Conservation (phyloP, 2,113 vertebrate genomes). For the Ceyx cyanopectus region DNA sequence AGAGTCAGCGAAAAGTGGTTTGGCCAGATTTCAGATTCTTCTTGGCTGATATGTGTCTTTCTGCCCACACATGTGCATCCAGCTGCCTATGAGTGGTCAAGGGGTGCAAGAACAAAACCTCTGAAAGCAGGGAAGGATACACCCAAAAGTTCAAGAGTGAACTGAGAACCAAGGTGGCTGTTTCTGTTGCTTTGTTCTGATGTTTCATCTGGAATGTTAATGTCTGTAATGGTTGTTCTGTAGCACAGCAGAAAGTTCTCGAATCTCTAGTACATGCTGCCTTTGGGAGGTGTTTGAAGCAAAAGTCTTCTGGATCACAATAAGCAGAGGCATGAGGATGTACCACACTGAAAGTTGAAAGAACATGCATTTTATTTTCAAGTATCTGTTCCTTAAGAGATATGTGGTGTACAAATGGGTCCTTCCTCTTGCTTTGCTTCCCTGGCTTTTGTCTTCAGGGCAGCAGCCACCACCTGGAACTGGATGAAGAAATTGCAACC, state of each 20-base stretch:
- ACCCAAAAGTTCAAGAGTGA: background rate
- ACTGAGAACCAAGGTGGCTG: background rate
- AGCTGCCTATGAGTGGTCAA: rapidly evolving
- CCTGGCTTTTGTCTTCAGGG: background rate
- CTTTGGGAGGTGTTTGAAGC: background rate
- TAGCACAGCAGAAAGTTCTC: background rate
- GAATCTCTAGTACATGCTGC: background rate
- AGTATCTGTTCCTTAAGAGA: background rate
- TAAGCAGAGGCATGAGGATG: rapidly evolving
- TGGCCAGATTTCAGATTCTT: background rate
- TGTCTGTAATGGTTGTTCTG: background rate
- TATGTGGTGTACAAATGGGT: background rate
- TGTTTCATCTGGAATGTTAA: rapidly evolving
- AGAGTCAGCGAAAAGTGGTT: background rate
- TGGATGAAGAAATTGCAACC: background rate
- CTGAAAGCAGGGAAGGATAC: background rate
- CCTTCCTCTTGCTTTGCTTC: background rate
- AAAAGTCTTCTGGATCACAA: background rate
- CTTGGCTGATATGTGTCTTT: background rate
- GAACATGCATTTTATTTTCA: background rate
- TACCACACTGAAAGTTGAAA: background rate
- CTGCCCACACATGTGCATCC: rapidly evolving
- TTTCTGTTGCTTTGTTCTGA: background rate
- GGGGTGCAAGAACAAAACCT: background rate
- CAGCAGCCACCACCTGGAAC: background rate